These are phyloP conservation scores for Heterodera filipjevi DNA, from an alignment of 2,888 invertebrate genomes.

Conservation along the genomic window DNA sequence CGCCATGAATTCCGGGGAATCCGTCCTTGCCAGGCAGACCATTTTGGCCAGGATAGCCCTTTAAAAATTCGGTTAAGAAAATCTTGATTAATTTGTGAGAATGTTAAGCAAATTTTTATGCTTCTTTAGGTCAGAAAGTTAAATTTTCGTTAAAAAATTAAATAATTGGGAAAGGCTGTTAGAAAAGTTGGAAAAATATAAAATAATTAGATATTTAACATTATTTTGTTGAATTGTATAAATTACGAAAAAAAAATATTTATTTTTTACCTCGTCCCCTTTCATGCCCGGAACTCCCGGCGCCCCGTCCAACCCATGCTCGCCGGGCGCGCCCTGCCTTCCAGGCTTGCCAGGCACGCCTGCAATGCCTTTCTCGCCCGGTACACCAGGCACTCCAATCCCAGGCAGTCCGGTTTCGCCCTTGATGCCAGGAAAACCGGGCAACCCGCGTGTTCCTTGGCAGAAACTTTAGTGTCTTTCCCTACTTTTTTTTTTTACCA, in stretches of 20 bases:
- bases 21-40: slow-evolving; percentile 45
- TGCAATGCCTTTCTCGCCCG: slow-evolving; percentile 43
- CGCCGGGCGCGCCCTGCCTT: slow-evolving; percentile 48
- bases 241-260: no score
- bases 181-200: no score
- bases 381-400: slow-evolving; percentile 48
- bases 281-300: slow-evolving; percentile 54
- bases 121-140: no score
- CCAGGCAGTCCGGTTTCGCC: slow-evolving; percentile 61
- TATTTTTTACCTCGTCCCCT: slow-evolving; percentile 48
- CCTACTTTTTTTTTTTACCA: slow-evolving; percentile 36
- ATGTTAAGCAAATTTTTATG: no score
- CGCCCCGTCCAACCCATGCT: slow-evolving; percentile 56
- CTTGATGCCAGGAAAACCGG: slow-evolving; percentile 61
- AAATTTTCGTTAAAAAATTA: no score
- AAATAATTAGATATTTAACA: no score
- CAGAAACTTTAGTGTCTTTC: neutral
- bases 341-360: slow-evolving; percentile 53
- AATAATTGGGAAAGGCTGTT: no score
- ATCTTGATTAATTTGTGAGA: no score
- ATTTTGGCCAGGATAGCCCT: slow-evolving; percentile 28
- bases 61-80: neutral
- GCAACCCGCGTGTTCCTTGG: slow-evolving; percentile 70
- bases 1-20: slow-evolving; percentile 50
- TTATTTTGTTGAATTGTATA: no score